phyloP scores from a whole-genome alignment of 2,797 vertebrate genomes.

The Spinus pinus region DNA sequence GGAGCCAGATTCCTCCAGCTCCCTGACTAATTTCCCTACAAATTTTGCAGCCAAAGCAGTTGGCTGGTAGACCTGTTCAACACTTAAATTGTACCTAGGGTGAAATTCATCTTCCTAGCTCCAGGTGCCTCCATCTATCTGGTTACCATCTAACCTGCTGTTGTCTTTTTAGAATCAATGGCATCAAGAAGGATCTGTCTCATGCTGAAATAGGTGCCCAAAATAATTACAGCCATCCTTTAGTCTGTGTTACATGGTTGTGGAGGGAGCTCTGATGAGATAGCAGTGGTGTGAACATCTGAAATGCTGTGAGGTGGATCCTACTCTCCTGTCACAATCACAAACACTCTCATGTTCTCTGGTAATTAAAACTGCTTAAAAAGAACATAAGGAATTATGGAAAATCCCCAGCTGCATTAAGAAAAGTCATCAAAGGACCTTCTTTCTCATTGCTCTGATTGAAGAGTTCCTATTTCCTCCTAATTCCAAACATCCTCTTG shows the following conservation, averaged over 20 bases:
- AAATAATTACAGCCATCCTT: neutral
- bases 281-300: neutral
- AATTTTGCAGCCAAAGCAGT: slow-evolving; percentile 25
- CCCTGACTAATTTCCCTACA: slow-evolving; percentile 39
- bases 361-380: neutral
- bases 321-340: neutral
- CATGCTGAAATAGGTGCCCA: neutral
- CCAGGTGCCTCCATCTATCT: neutral
- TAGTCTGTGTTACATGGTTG: rapidly evolving
- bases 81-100: neutral
- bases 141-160: neutral
- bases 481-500: neutral
- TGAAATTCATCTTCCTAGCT: neutral
- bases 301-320: neutral
- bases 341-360: neutral
- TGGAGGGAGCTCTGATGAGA: neutral
- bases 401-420: neutral
- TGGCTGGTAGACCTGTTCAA: neutral
- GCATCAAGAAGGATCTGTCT: neutral
- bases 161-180: neutral
- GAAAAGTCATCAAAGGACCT: neutral
- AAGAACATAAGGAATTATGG: neutral
- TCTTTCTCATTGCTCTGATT: neutral
- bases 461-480: neutral
- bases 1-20: neutral